Percentiles rank a stretch among this genome's conserved stretches.
Evolutionary conservation across 1,140 invertebrate genomes (phyloP).

Genomic region (Micrasema longulum): DNA sequence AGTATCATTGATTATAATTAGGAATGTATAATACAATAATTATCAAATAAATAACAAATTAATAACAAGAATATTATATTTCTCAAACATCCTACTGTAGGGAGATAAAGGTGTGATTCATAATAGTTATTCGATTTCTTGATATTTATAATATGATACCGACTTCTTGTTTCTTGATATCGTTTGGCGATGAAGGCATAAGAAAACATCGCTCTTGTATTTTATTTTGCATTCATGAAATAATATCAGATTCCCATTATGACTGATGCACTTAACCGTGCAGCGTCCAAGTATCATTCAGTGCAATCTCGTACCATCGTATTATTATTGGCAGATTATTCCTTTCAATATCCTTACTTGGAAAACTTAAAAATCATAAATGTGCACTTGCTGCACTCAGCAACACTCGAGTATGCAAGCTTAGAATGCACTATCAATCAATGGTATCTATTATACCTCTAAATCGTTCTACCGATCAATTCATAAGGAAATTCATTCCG

Average conservation of each 20-base stretch:
- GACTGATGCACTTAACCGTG: not conserved
- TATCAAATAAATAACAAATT: too few species aligned
- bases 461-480: slow-evolving; percentile 15
- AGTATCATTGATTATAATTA: too few species aligned
- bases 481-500: slow-evolving; percentile 14
- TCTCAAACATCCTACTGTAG: too few species aligned
- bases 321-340: not conserved
- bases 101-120: too few species aligned
- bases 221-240: too few species aligned
- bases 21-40: too few species aligned
- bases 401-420: not conserved
- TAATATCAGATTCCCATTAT: not conserved
- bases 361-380: not conserved
- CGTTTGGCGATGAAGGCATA: too few species aligned
- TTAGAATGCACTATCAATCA: slow-evolving; percentile 11
- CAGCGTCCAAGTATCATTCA: not conserved
- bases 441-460: slow-evolving; percentile 19
- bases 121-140: too few species aligned
- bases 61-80: too few species aligned
- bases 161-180: too few species aligned
- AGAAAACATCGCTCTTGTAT: too few species aligned
- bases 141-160: too few species aligned
- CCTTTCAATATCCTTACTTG: slow-evolving; percentile 6
- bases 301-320: not conserved
- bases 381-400: slow-evolving; percentile 11